Evolutionary conservation across 1,140 invertebrate genomes (phyloP), one percentile per base, ranked within the genome.

Genomic region (Diabrotica undecimpunctata): DNA sequence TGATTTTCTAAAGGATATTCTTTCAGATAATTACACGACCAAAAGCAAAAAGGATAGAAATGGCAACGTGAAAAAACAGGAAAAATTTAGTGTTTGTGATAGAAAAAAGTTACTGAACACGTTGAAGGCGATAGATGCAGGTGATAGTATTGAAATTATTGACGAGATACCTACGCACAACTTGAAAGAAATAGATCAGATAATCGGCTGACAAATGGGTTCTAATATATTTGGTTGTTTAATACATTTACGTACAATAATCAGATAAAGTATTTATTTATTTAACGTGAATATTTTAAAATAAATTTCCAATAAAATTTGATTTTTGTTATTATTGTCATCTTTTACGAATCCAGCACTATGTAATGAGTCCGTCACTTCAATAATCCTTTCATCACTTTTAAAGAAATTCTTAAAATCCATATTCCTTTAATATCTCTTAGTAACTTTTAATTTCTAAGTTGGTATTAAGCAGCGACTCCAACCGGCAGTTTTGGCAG

Each of bases 91-190:
- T 58, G 59, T 77, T 60, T 73, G 80, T 37, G 74, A 80, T 35
- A 88, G 87, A 70, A 80, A 82, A 12, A 85, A 87, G 72, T 73
- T 88, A 13, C 76, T 88, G 59, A 86, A 86, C 11, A 83, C 85
- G 0, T 80, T 88, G 64, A 85, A 85, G 71, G 85, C 84, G 11
- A 88, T 88, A 57, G 87, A 88, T 73, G 79, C 84, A 68, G 84
- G 83, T 37, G 84, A 85, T 55, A 82, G 81, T 64, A 76, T 83
- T 41, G 83, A 83, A 41, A 71, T 55, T 25, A 67, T 70, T 36
- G 68, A 68, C 38, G 63, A 62, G 35, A 53, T 46, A 25, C 51
- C 52, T 8, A 10, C 74, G 70, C 61, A 62, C 52, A 51, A 46
- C 39, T 60, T 13, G 7, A 12, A 13, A 7, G 46, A 37, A 51